phyloP scores from a whole-genome alignment of 2,888 invertebrate genomes.

The Ceratothoa steindachneri region DNA sequence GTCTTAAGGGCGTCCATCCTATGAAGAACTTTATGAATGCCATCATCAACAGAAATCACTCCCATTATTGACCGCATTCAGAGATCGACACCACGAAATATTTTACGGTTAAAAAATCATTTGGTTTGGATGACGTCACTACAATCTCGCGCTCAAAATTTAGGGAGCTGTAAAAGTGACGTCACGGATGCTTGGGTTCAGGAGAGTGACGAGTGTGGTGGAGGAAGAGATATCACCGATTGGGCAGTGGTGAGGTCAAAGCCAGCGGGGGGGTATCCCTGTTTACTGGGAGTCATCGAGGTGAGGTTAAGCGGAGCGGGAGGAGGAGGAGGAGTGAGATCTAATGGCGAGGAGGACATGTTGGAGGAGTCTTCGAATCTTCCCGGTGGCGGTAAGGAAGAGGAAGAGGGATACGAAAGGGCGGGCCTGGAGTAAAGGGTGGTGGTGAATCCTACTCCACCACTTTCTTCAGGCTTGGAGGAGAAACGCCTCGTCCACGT shows the following conservation, averaged over 20 bases:
- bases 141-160: no score
- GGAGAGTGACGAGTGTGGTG: conserved; percentile 14
- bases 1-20: no score
- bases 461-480: not conserved
- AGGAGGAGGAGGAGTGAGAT: conserved; percentile 31
- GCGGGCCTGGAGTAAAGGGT: not conserved
- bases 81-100: no score
- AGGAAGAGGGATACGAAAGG: not conserved
- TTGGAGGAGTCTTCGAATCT: not conserved
- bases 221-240: conserved; percentile 16
- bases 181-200: not conserved
- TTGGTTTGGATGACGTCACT: no score
- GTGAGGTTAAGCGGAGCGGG: conserved; percentile 21
- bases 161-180: no score
- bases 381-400: not conserved
- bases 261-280: not conserved
- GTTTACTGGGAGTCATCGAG: not conserved
- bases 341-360: conserved; percentile 24
- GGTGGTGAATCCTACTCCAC: not conserved
- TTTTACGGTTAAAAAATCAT: no score
- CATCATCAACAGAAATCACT: no score
- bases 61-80: no score
- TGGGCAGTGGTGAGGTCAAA: conserved; percentile 19
- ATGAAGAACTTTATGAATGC: no score
- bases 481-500: not conserved